phyloP scores from a whole-genome alignment of 2,797 vertebrate species.

The Malurus leucopterus region DNA sequence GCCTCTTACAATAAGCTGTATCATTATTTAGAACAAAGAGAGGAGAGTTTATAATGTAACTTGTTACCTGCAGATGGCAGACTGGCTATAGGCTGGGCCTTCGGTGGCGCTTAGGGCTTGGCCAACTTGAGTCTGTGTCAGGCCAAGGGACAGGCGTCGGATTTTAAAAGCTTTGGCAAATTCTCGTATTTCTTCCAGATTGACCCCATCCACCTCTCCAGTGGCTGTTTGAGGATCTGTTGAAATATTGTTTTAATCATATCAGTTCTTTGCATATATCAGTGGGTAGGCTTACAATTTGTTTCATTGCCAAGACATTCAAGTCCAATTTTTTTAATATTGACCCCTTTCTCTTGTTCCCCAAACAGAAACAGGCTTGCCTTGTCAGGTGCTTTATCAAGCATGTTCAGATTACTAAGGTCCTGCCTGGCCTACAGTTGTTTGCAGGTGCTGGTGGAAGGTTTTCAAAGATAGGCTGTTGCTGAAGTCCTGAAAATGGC shows the following conservation, averaged over 20 bases:
- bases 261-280: conserved; percentile 9
- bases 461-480: neutral
- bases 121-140: conserved; percentile 98
- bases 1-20: neutral
- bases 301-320: neutral
- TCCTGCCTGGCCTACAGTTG: neutral
- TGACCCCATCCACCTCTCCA: conserved; percentile 97
- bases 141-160: conserved; percentile 95
- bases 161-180: conserved; percentile 99
- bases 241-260: conserved; percentile 61
- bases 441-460: neutral
- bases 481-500: neutral
- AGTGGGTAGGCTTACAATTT: neutral
- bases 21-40: conserved; percentile 8
- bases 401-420: neutral
- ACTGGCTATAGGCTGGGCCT: conserved; percentile 98
- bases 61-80: conserved; percentile 98
- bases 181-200: conserved; percentile 98
- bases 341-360: neutral
- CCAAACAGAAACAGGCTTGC: neutral
- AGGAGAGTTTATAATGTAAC: conserved; percentile 44
- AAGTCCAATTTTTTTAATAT: neutral
- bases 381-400: neutral
- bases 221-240: conserved; percentile 94
- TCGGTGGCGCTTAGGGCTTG: conserved; percentile 97